phyloP scores from a whole-genome alignment of 92 coral and sea anemone genomes.

The Parazoanthus atlanticus region DNA sequence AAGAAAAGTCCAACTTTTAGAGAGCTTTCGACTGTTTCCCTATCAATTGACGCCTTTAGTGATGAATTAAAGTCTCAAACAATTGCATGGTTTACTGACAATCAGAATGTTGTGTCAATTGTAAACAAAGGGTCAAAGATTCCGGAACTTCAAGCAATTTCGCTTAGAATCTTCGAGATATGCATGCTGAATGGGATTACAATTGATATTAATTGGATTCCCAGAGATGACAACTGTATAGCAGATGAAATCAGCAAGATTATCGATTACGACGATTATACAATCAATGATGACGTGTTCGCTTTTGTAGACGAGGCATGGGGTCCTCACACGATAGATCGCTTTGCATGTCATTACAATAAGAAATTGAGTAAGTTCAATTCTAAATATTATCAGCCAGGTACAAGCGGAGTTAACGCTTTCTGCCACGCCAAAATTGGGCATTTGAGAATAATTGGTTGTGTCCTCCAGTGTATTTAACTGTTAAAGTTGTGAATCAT shows the following conservation, averaged over 20 bases:
- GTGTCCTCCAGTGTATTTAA: conserved; percentile 19
- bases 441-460: conserved; percentile 28
- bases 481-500: conserved; percentile 34
- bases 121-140: conserved; percentile 52
- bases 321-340: conserved; percentile 58
- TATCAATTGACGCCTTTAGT: conserved; percentile 47
- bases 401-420: conserved; percentile 73
- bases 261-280: conserved; percentile 42
- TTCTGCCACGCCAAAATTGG: conserved; percentile 52
- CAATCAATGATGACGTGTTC: conserved; percentile 54
- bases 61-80: conserved; percentile 34
- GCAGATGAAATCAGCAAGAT: conserved; percentile 59
- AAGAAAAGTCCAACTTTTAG: conserved; percentile 59
- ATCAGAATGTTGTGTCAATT: conserved; percentile 48
- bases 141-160: conserved; percentile 44
- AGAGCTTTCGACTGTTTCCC: conserved; percentile 51
- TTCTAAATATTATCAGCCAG: conserved; percentile 55
- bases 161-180: conserved; percentile 42
- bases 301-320: conserved; percentile 45
- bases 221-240: conserved; percentile 37
- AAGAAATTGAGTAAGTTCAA: conserved; percentile 44
- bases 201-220: conserved; percentile 56
- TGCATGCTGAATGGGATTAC: conserved; percentile 43
- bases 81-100: conserved; percentile 56
- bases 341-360: conserved; percentile 65